Evolutionary conservation across 2,113 vertebrate genomes (phyloP).

Genomic region (Cygnus atratus): DNA sequence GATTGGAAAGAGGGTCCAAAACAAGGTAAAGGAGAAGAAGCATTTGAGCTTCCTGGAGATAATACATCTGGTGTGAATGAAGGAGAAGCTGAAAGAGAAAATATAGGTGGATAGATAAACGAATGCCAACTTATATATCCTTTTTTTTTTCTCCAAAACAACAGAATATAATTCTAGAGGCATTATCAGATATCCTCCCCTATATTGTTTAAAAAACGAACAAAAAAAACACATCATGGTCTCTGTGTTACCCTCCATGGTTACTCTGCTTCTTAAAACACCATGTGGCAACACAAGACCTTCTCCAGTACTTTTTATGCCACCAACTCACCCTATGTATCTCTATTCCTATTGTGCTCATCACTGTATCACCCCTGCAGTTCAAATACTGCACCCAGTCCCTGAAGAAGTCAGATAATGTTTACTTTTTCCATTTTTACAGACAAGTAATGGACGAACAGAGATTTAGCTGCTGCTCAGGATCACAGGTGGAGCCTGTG

Average conservation of each 20-base stretch:
- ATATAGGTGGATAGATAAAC: background rate
- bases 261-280: background rate
- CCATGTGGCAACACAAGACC: background rate
- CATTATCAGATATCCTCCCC: background rate
- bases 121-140: background rate
- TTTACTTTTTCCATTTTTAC: background rate
- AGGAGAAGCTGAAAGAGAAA: slow-evolving; percentile 84
- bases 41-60: slow-evolving; percentile 92
- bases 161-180: background rate
- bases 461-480: background rate
- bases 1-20: slow-evolving; percentile 93
- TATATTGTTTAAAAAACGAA: background rate
- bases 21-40: slow-evolving; percentile 91
- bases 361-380: background rate
- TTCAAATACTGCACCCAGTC: background rate
- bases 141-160: background rate
- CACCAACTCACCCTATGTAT: background rate
- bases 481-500: background rate
- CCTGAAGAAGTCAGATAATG: background rate
- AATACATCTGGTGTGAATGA: slow-evolving; percentile 91
- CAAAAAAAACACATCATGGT: background rate
- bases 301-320: background rate
- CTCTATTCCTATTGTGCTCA: background rate
- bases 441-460: background rate
- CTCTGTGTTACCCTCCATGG: no score